Conservation (phyloP, 2,888 invertebrate species). For the Brachylomia viminalis region DNA sequence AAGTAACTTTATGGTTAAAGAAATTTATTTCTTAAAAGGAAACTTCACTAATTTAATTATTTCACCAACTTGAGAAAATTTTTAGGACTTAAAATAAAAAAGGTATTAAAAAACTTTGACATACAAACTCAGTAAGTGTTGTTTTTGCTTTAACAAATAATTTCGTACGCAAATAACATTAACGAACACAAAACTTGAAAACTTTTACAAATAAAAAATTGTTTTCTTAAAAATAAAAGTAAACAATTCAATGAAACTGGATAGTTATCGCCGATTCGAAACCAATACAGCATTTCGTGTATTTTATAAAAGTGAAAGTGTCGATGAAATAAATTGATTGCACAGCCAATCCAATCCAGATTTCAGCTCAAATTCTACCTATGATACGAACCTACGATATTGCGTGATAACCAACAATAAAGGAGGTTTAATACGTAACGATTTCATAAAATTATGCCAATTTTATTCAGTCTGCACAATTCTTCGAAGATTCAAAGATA, state of each 20-base stretch:
- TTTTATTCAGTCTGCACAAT: constrained; percentile 28
- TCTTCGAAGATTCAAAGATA: constrained; percentile 12
- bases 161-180: too few relatives aligned
- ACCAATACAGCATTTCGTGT: constrained; percentile 54
- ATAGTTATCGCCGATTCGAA: constrained; percentile 35
- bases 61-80: neutral
- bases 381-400: constrained; percentile 33
- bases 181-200: neutral
- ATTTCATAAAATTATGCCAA: constrained; percentile 59
- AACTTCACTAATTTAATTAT: neutral
- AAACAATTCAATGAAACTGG: constrained; percentile 16
- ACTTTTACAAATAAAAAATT: neutral
- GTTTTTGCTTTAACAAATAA: too few relatives aligned
- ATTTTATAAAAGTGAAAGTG: constrained; percentile 61
- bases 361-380: constrained; percentile 49
- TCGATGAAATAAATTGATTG: constrained; percentile 58
- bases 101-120: too few relatives aligned
- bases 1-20: neutral
- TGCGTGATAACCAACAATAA: constrained; percentile 51
- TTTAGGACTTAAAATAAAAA: neutral
- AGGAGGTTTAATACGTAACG: constrained; percentile 53
- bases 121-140: too few relatives aligned
- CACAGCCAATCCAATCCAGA: constrained; percentile 46
- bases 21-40: neutral
- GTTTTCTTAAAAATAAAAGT: constrained; percentile 16